These are phyloP conservation scores for Rhabdomys pumilio DNA, from an alignment of 2,797 vertebrate species.

Conservation along the genomic window DNA sequence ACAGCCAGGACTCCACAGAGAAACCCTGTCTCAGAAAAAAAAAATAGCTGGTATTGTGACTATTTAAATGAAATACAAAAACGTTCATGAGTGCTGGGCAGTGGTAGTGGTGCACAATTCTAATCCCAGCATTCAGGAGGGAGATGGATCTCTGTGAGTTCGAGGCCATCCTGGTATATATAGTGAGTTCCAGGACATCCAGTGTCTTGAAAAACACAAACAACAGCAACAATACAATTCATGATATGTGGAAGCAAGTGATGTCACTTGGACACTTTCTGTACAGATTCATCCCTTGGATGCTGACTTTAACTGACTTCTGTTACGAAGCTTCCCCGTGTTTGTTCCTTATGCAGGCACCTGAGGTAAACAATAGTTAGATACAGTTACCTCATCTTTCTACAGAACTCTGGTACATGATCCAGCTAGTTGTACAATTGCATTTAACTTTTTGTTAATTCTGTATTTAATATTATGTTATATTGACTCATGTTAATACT, in stretches of 20 bases:
- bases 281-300: neutral
- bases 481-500: neutral
- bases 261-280: neutral
- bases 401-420: neutral
- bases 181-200: neutral
- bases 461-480: neutral
- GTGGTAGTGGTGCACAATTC: neutral
- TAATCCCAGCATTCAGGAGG: neutral
- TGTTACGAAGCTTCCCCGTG: neutral
- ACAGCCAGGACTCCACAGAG: too few species aligned
- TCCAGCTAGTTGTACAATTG: neutral
- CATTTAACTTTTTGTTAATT: too few species aligned
- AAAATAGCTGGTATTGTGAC: neutral
- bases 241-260: too few species aligned
- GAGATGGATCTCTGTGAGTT: neutral
- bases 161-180: neutral
- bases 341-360: neutral
- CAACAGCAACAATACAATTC: too few species aligned
- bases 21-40: too few species aligned
- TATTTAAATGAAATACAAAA: neutral
- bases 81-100: too few species aligned
- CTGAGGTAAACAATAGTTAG: neutral
- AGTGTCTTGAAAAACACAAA: neutral
- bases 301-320: neutral
- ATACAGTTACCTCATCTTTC: neutral